A percentile compares a stretch with the other conserved stretches of the same genome.
Conservation (phyloP, 1,140 invertebrate genomes). For the Parasteatoda tepidariorum region DNA sequence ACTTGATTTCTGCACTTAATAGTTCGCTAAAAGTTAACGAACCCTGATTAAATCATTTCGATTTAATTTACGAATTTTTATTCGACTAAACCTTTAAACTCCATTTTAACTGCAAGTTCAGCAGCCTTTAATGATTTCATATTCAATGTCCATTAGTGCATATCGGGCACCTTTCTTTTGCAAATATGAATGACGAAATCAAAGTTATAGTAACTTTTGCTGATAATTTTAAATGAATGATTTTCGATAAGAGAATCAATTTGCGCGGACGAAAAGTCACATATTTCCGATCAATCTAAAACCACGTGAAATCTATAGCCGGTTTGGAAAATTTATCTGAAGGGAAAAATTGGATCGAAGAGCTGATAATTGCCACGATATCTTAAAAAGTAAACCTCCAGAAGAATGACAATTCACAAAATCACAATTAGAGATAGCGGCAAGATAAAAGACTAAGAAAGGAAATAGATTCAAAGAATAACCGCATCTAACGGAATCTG, state of each 20-base stretch:
- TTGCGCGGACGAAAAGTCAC: no score
- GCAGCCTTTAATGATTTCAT: not conserved
- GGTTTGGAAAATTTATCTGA: not conserved
- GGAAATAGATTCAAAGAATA: not conserved
- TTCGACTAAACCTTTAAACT: not conserved
- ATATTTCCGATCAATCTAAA: no score
- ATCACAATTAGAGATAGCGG: slow-evolving; percentile 18
- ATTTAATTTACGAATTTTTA: not conserved
- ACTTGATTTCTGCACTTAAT: no score
- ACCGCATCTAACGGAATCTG: slow-evolving; percentile 31
- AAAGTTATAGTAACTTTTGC: no score
- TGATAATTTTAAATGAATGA: no score
- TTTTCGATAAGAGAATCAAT: no score
- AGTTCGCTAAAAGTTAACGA: not conserved
- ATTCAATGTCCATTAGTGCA: not conserved
- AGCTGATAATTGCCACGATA: not conserved
- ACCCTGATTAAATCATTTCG: not conserved
- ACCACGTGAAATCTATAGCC: not conserved
- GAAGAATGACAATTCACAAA: not conserved
- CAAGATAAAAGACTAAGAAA: not conserved
- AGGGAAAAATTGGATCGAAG: not conserved
- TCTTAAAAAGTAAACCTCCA: no score
- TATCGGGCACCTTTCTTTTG: no score
- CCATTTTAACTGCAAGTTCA: not conserved
- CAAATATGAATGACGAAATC: no score